Base-by-base conservation (phyloP, 2,888 invertebrate genomes). In the Drosophila eohydei region DNA sequence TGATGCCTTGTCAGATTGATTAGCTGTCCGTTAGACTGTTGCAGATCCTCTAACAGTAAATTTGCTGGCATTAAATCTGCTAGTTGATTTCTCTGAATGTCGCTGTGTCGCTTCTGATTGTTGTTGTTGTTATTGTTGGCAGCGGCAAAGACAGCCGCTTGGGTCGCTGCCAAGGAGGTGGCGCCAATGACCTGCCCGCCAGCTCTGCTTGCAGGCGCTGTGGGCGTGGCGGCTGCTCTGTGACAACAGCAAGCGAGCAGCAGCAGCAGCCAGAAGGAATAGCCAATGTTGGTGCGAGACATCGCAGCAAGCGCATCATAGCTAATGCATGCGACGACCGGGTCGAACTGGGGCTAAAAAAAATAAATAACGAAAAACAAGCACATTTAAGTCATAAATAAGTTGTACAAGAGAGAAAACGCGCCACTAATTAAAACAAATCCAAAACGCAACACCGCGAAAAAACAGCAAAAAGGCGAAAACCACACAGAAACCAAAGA, bases 1-100 rank as follows among this genome's bases (percentile, higher is more conserved):
- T 93, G 92, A 80, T 93, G 92, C 80, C 93, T 89, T 50, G 93
- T 93, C 88, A 93, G 89, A 91, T 93, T 93, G 73, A 92, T 87
- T 82, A 91, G 78, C 78, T 88, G 91, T 50, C 90, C 88, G 66
- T 75, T 81, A 67, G 89, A 80, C 60, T 90, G 88, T 60, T 91
- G 90, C 74, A 91, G 82, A 78, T 89, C 88, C 74, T 91, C 91
- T 79, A 92, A 79, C 81, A 91, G 85, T 73, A 91, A 87, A 84
- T 88, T 91, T 46, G 91, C 87, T 55, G 90, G 80, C 80, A 81
- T 75, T 76, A 83, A 70, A 66, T 82, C 74, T 74, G 65, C 73
- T 56, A 62, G 65, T 71, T 70, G 68, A 78, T 67, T 73, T 74
- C 62, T 72, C 74, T 59, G 59, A 61, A 70, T 81, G 79, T 69